A percentile compares a stretch with the other conserved stretches of the same genome.
phyloP scores from a whole-genome alignment of 92 coral and sea anemone species.

The Virgularia gustaviana region DNA sequence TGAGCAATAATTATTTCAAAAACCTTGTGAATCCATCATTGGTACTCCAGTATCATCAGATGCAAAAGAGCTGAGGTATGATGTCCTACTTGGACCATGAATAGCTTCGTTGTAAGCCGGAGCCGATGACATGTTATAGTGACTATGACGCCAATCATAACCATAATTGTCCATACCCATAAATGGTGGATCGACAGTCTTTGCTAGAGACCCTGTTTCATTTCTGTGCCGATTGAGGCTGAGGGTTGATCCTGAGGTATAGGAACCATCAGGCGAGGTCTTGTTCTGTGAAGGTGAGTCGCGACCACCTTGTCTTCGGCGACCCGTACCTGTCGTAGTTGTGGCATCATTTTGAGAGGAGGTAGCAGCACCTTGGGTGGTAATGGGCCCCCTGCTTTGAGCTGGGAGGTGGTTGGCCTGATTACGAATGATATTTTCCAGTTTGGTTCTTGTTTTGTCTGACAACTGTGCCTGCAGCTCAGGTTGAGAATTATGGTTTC shows the following conservation, averaged over 20 bases:
- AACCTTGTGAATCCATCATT: slow-evolving; percentile 36
- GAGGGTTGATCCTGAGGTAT: slow-evolving; percentile 30
- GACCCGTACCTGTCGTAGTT: neutral
- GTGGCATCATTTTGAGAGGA: slow-evolving; percentile 2
- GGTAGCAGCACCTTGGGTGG: neutral
- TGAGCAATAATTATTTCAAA: neutral
- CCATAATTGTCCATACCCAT: slow-evolving; percentile 38
- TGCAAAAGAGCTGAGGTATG: slow-evolving; percentile 11
- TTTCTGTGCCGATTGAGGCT: slow-evolving; percentile 25
- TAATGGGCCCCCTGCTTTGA: neutral
- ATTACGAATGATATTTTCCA: slow-evolving; percentile 1
- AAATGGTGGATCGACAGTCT: slow-evolving; percentile 29
- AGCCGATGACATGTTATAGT: slow-evolving; percentile 10
- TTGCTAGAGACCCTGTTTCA: neutral
- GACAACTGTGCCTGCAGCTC: slow-evolving; percentile 17
- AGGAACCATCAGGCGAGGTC: slow-evolving; percentile 21
- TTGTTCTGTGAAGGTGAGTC: slow-evolving; percentile 25
- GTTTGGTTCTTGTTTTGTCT: slow-evolving; percentile 19
- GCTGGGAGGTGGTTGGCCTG: neutral
- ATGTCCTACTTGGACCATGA: slow-evolving; percentile 13
- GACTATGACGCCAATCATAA: slow-evolving; percentile 33
- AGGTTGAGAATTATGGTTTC: slow-evolving; percentile 13
- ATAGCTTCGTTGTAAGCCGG: slow-evolving; percentile 28
- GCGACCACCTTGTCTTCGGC: neutral
- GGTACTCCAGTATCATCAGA: slow-evolving; percentile 35